A percentile compares a stretch with the other conserved stretches of the same genome.
Evolutionary conservation across 1,140 invertebrate genomes (phyloP).

Genomic region (Uloborus diversus): DNA sequence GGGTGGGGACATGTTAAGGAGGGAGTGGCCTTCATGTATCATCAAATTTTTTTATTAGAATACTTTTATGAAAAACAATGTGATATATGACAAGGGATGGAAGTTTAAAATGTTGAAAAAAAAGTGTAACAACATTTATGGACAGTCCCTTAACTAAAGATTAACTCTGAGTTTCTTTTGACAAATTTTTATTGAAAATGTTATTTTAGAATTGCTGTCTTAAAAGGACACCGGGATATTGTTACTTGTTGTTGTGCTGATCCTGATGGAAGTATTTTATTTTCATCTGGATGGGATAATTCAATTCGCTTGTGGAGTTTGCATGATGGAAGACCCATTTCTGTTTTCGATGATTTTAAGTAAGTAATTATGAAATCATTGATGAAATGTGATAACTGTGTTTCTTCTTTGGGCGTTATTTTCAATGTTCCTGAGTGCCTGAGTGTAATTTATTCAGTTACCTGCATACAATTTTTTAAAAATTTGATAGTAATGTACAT

Average conservation of each 20-base stretch:
- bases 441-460: too few relatives aligned
- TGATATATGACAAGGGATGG: background rate
- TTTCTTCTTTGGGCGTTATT: too few relatives aligned
- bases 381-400: too few relatives aligned
- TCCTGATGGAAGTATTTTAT: slow-evolving; percentile 61
- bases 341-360: slow-evolving; percentile 11
- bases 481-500: too few relatives aligned
- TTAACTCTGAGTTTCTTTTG: too few relatives aligned
- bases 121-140: too few relatives aligned
- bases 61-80: background rate
- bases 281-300: slow-evolving; percentile 65
- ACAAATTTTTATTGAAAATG: background rate
- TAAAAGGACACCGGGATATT: slow-evolving; percentile 40
- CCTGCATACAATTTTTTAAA: too few relatives aligned
- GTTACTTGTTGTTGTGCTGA: slow-evolving; percentile 58
- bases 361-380: background rate
- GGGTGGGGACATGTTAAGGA: too few relatives aligned
- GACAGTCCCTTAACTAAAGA: too few relatives aligned
- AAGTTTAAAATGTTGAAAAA: background rate
- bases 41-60: background rate
- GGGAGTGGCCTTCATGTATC: background rate
- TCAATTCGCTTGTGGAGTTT: slow-evolving; percentile 63
- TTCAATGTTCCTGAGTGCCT: too few relatives aligned
- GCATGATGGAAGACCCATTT: slow-evolving; percentile 60
- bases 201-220: slow-evolving; percentile 18